Evolutionary conservation across 2,113 vertebrate genomes (phyloP).

Genomic region (Mirza zaza): DNA sequence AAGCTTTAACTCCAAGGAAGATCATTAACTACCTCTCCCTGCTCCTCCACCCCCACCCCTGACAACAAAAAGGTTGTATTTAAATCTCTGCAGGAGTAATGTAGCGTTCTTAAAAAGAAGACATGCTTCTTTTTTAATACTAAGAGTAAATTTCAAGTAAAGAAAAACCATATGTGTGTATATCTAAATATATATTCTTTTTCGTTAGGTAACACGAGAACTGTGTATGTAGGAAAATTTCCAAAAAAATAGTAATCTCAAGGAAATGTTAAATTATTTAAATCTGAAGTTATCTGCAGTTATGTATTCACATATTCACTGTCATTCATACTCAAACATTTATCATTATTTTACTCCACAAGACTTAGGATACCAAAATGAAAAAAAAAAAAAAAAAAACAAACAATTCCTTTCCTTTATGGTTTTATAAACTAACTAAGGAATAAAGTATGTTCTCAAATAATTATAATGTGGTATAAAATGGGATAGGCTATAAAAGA

Average conservation of each 20-base stretch:
- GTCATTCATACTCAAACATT: background rate
- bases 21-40: background rate
- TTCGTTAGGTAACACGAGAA: constrained; percentile 25
- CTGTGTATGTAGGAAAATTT: background rate
- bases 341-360: background rate
- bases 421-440: background rate
- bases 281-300: background rate
- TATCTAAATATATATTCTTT: background rate
- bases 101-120: background rate
- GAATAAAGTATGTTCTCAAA: constrained; percentile 1
- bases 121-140: background rate
- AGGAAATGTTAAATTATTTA: constrained; percentile 24
- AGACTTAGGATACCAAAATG: background rate
- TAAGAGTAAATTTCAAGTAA: constrained; percentile 11
- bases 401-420: background rate
- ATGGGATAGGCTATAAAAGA: background rate
- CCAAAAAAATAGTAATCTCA: constrained; percentile 47
- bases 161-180: background rate
- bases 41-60: background rate
- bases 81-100: background rate
- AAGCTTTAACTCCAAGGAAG: background rate
- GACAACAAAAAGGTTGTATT: background rate
- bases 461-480: background rate
- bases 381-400: background rate
- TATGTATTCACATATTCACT: background rate